Base-by-base conservation (phyloP, 2,888 invertebrate species). In the Zaprionus bogoriensis region DNA sequence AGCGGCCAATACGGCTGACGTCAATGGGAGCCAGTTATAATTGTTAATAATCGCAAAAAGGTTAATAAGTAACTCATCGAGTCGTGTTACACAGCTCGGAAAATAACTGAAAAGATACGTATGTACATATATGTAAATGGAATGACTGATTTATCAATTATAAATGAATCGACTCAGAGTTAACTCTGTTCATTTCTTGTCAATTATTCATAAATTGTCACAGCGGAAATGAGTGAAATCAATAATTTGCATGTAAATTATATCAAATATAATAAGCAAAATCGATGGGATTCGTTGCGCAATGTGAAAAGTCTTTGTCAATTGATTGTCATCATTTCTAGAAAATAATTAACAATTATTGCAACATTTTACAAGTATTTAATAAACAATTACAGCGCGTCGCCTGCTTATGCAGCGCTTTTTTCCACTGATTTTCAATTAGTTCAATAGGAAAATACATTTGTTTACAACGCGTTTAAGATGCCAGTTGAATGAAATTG, bases 401-500 rank as follows among this genome's bases (percentile, higher is more conserved):
- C n/a, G n/a, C n/a, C n/a, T n/a, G n/a, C n/a, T n/a, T n/a, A n/a
- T n/a, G n/a, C n/a, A 17, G 27, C 10, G 14, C 32, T 41, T 39
- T 46, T 50, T 39, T 41, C 65, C 27, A 36, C 14, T 30, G 51
- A 44, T 22, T 39, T 12, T 2, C 32, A 44, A 39, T 42, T 12
- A 7, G 12, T 67, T 7, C 27, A 41, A 60, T 45, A 53, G 27
- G 27, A 53, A 60, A 60, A 50, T 67, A 14, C 30, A 44, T 47
- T 48, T 51, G 23, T 10, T 22, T 52, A 51, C 30, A 27, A 10
- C 32, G 39, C 32, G 30, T 30, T 60, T 58, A 9, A 22, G 20
- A 48, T 66, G 54, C 28, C 32, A 69, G 38, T 41, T 51, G 46
- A 75, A 63, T 60, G 30, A 52, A 61, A 64, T 66, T 54, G 62